These are phyloP conservation scores for Carassius carassius DNA, from an alignment of 2,113 vertebrate genomes.

Conservation along the genomic window DNA sequence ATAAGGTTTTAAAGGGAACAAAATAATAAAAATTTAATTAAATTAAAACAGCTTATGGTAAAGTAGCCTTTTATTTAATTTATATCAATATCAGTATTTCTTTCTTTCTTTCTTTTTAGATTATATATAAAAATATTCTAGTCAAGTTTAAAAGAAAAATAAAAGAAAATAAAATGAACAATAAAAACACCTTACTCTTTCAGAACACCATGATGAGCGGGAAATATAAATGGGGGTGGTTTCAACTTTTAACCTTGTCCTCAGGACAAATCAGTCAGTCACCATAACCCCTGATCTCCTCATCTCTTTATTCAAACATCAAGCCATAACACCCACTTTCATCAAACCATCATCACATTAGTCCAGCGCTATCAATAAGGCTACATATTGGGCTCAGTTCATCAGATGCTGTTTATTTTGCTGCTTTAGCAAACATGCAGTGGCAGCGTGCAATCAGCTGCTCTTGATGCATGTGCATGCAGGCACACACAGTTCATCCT, in stretches of 20 bases:
- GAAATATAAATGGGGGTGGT: neutral
- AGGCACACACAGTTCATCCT: neutral
- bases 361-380: conserved; percentile 2
- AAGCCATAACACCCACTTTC: conserved; percentile 13
- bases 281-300: conserved; percentile 3
- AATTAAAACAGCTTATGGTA: no score
- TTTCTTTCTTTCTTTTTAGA: no score
- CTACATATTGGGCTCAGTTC: neutral
- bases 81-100: no score
- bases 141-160: neutral
- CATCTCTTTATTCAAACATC: conserved; percentile 14
- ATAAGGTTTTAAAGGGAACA: no score
- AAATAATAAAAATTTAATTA: no score
- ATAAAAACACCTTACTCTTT: neutral
- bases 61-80: no score
- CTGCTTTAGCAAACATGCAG: conserved; percentile 26
- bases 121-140: no score
- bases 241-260: conserved; percentile 5
- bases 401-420: conserved; percentile 10
- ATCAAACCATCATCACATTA: conserved; percentile 29
- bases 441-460: neutral
- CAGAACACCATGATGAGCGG: neutral
- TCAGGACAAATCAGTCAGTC: neutral
- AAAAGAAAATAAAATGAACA: no score
- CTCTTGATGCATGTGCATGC: neutral